Base-by-base conservation (phyloP, 2,797 vertebrate genomes). In the Liparis tanakae region DNA sequence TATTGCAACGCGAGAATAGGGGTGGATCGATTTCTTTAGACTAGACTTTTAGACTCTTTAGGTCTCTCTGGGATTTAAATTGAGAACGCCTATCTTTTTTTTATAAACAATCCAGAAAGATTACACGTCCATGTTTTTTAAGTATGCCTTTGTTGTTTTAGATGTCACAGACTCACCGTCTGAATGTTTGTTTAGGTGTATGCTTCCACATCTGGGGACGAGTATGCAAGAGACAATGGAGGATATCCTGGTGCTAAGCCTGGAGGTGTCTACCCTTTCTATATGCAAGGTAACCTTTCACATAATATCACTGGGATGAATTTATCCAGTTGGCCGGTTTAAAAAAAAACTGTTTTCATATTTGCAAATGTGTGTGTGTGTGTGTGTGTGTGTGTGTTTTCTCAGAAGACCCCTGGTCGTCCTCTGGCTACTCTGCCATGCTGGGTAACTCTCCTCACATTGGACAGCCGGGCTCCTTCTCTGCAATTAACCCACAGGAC, bases 401-500 rank as follows among this genome's bases (percentile, higher is more conserved):
- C 91, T 70, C 91, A 99, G 98, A 99, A 13, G 97, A 99, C 88
- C 96, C 96, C 76, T 99, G 98, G 98, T 95, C 94, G 20, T 91
- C 96, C 39, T 91, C 97, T 25, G 95, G 95, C 71, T 98, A 97
- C 72, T 94, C 96, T 10, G 93, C 95, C 84, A 95, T 99, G 95
- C 92, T 98, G 87, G 94, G 96, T 2, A 96, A 96, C 80, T 94
- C 96, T 55, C 93, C 94, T 70, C 95, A 95, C 87, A 94, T 95
- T 14, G 94, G 96, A 0, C 97, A 96, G 87, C 87, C 96, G 4
- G 84, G 96, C 4, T 93, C 95, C 67, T 98, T 99, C 79, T 95
- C 95, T 48, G 91, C 95, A 79, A 95, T 99, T 85, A 98, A 98
- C 76, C 95, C 97, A 76, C 97, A 98, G 9, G 98, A 99, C 70